These are phyloP conservation scores for Globodera rostochiensis DNA, from an alignment of 1,140 invertebrate genomes.

Conservation along the genomic window DNA sequence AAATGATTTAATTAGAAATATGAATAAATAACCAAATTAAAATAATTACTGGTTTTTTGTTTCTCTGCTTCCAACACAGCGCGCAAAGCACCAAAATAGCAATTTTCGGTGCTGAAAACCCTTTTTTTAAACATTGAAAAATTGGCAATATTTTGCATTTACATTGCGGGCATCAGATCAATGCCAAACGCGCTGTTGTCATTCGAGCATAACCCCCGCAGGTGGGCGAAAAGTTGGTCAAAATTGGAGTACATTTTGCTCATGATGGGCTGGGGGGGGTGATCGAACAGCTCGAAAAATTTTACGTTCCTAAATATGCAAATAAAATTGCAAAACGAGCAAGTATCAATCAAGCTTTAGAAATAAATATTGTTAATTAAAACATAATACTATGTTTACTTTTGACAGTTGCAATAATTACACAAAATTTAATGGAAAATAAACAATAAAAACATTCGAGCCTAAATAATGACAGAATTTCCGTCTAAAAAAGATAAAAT, in stretches of 20 bases:
- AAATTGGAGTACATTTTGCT: slow-evolving; percentile 5
- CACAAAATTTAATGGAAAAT: too few species aligned
- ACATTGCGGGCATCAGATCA: neutral
- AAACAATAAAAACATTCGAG: too few species aligned
- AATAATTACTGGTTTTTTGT: slow-evolving; percentile 13
- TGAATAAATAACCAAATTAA: neutral
- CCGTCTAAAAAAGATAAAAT: too few species aligned
- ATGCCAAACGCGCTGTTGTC: neutral
- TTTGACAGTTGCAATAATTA: too few species aligned
- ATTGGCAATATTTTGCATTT: neutral
- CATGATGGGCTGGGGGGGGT: neutral
- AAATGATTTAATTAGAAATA: too few species aligned
- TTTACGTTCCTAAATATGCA: too few species aligned
- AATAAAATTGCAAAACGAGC: too few species aligned
- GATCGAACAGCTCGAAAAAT: too few species aligned
- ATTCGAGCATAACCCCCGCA: neutral
- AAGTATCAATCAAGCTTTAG: too few species aligned
- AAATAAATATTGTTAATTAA: too few species aligned
- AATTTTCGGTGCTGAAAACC: slow-evolving; percentile 6
- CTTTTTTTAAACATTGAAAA: neutral
- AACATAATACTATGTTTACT: too few species aligned
- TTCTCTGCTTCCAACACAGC: slow-evolving; percentile 15
- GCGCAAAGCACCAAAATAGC: slow-evolving; percentile 16
- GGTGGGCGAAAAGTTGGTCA: neutral
- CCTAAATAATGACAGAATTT: too few species aligned